phyloP scores from a whole-genome alignment of 2,888 invertebrate genomes.

The Drosophila demipolita region DNA sequence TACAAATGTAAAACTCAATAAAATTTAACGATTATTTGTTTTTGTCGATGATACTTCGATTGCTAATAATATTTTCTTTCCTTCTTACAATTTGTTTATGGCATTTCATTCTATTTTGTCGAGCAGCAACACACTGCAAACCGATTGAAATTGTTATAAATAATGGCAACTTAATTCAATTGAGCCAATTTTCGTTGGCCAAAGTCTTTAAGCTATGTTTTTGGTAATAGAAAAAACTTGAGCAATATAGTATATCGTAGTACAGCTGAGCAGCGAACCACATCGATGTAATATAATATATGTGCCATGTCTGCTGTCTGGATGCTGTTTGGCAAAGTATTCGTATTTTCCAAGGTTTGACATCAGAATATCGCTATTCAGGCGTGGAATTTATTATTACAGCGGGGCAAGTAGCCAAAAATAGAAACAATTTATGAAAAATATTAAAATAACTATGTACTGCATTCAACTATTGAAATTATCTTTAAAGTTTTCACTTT shows the following conservation, averaged over 20 bases:
- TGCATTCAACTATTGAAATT: not conserved
- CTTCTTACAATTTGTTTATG: conserved; percentile 60
- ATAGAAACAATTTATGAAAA: conserved; percentile 46
- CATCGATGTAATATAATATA: conserved; percentile 33
- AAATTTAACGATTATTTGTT: conserved; percentile 73
- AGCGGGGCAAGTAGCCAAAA: conserved; percentile 50
- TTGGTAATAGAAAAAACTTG: conserved; percentile 31
- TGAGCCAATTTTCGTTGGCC: conserved; percentile 41
- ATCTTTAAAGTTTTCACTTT: not conserved
- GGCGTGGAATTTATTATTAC: conserved; percentile 59
- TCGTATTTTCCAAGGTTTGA: conserved; percentile 11
- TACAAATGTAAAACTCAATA: conserved; percentile 52
- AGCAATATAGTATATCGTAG: not conserved
- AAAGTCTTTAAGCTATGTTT: conserved; percentile 40
- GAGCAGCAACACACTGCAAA: conserved; percentile 17
- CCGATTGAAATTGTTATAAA: conserved; percentile 39
- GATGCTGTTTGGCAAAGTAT: conserved; percentile 14
- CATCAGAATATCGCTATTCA: conserved; percentile 40
- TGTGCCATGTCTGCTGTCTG: conserved; percentile 36
- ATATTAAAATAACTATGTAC: conserved; percentile 1
- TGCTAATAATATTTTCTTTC: conserved; percentile 54
- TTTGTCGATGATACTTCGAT: conserved; percentile 58
- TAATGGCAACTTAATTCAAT: conserved; percentile 72
- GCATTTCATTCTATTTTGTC: conserved; percentile 41
- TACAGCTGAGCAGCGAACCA: conserved; percentile 22